Evolutionary conservation across 1,140 invertebrate species (phyloP), one percentile per base, ranked within the genome.

Genomic region (Tribolium madens): DNA sequence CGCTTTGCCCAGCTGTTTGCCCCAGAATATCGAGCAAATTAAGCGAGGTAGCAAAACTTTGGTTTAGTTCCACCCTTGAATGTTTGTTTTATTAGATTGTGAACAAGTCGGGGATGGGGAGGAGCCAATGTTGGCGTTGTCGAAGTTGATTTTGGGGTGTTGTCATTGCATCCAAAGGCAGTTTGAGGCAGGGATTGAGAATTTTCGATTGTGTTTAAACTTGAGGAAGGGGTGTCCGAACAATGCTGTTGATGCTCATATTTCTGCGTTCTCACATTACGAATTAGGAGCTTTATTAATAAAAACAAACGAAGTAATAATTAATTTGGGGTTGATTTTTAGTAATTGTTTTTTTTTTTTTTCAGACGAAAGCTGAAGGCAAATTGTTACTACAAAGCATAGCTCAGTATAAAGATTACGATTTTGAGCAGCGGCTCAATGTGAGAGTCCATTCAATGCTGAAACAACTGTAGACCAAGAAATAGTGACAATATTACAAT

Each of bases 241-340:
- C 47, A 84, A 84, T 21, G 85, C 87, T 1, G 84, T 88, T 3
- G 91, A 93, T 83, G 86, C 87, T 36, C 91, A 92, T 81, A 86
- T 93, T 73, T 89, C 91, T 71, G 91, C 92, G 9, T 93, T 92
- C 85, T 89, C 92, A 26, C 84, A 91, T 17, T 93, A 91, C 83
- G 92, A 93, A 82, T 83, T 93, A 42, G 91, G 90, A 13, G 85
- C 87, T 26, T 84, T 89, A 5, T 85, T 92, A 75, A 85, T 87
- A 10, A 88, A 86, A 80, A 82, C 86, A 60, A 80, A 83, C 64
- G 84, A 88, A 80, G 90, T 91, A 83, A 86, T 84, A 21, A 4
- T 26, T 26, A 5, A 5, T 26, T 1, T 53, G 73, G 9, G 14
- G 3, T 36, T 68, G 50, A 42, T 15, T 60, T 4, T 50, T 1